Evolutionary conservation across 1,140 invertebrate genomes (phyloP).

Genomic region (Cephus cinctus): DNA sequence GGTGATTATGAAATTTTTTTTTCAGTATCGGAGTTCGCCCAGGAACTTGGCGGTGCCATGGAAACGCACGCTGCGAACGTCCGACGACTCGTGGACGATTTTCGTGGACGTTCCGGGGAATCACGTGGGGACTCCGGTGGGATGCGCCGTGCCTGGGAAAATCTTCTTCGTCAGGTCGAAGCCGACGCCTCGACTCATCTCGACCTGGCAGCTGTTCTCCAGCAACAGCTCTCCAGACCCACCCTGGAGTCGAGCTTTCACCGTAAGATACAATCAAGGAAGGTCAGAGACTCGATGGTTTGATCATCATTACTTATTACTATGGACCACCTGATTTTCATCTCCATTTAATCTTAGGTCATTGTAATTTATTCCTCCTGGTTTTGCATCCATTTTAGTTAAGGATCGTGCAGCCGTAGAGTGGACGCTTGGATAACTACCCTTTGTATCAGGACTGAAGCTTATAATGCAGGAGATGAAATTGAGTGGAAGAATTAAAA

Average conservation of each 20-base stretch:
- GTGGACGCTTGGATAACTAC: no score
- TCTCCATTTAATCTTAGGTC: no score
- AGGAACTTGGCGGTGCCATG: slow-evolving; percentile 86
- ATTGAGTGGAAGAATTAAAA: no score
- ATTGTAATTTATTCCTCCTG: no score
- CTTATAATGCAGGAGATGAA: no score
- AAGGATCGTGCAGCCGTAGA: no score
- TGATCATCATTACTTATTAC: no score
- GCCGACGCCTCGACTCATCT: slow-evolving; percentile 87
- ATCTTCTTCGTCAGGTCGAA: slow-evolving; percentile 88
- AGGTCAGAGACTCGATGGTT: no score
- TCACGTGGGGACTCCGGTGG: slow-evolving; percentile 82
- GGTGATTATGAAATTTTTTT: no score
- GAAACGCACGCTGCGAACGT: slow-evolving; percentile 91
- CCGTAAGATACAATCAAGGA: slow-evolving; percentile 89
- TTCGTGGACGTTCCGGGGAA: slow-evolving; percentile 83
- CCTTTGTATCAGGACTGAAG: no score
- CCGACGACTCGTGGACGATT: slow-evolving; percentile 83
- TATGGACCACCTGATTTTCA: no score
- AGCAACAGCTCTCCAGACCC: slow-evolving; percentile 80
- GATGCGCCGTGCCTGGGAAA: slow-evolving; percentile 90
- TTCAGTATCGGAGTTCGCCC: slow-evolving; percentile 93
- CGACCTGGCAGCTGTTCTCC: slow-evolving; percentile 81
- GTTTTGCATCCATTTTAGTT: no score
- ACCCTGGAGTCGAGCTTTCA: slow-evolving; percentile 88